A percentile compares a stretch with the other conserved stretches of the same genome.
Conservation (phyloP, 2,113 vertebrate species). For the Indicator indicator region DNA sequence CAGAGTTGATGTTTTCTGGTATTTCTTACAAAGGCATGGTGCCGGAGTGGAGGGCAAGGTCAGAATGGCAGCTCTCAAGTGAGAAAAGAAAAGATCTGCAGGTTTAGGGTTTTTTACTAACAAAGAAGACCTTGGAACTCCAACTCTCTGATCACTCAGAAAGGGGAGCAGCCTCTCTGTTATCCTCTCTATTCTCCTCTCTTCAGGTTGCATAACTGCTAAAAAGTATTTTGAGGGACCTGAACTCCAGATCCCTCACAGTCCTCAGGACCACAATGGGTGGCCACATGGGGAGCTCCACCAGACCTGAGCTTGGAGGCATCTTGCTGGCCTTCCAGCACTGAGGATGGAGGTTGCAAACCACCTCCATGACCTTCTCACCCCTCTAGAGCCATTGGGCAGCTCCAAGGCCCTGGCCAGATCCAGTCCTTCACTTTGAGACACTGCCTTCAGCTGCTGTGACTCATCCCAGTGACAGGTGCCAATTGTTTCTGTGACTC, state of each 20-base stretch:
- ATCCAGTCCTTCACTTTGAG: neutral
- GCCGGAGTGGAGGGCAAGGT: neutral
- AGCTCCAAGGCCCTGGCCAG: neutral
- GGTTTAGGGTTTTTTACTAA: neutral
- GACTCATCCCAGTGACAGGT: constrained; percentile 15
- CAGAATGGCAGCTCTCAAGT: neutral
- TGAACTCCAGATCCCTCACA: neutral
- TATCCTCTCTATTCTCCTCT: neutral
- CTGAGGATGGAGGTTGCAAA: neutral
- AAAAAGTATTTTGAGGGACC: neutral
- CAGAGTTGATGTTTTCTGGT: neutral
- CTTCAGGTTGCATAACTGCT: neutral
- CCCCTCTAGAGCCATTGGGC: neutral
- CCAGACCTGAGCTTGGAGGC: neutral
- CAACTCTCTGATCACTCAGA: neutral
- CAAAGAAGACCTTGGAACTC: neutral
- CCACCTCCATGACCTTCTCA: neutral
- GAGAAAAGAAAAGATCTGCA: neutral
- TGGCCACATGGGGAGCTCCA: neutral
- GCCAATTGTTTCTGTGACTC: neutral
- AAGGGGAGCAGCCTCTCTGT: too few species aligned
- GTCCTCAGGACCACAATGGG: neutral
- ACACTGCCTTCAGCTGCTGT: neutral
- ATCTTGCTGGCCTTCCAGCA: neutral
- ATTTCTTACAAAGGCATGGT: neutral